phyloP scores from a whole-genome alignment of 2,888 invertebrate species.

The Hemaris fuciformis region DNA sequence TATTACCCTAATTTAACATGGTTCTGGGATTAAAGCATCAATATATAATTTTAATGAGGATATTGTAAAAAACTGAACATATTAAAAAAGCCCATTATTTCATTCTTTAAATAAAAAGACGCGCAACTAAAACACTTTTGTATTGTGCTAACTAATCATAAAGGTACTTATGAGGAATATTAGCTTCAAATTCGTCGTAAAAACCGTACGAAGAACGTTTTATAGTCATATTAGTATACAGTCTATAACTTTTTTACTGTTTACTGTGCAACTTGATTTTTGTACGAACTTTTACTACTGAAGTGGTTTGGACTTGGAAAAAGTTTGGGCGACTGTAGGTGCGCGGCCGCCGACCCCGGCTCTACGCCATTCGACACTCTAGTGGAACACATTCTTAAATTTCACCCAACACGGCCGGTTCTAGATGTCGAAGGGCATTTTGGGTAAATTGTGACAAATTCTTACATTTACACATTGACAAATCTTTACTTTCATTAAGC shows the following conservation, averaged over 20 bases:
- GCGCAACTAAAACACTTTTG: too few relatives aligned
- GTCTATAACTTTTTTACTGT: neutral
- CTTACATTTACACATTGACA: neutral
- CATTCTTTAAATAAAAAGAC: too few relatives aligned
- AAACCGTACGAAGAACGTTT: too few relatives aligned
- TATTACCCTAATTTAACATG: too few relatives aligned
- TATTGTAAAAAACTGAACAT: too few relatives aligned
- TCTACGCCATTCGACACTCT: constrained; percentile 14
- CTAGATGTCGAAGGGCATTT: constrained; percentile 7
- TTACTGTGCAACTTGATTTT: neutral
- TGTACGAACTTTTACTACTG: neutral
- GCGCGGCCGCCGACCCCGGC: constrained; percentile 50
- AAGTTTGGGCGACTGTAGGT: constrained; percentile 19
- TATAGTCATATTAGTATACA: too few relatives aligned
- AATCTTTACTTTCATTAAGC: neutral
- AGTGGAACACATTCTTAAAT: constrained; percentile 23
- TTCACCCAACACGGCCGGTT: constrained; percentile 31
- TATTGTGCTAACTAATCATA: too few relatives aligned
- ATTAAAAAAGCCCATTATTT: too few relatives aligned
- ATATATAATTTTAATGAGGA: neutral
- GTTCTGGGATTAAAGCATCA: too few relatives aligned
- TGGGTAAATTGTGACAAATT: neutral
- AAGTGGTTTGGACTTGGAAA: neutral
- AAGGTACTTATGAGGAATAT: too few relatives aligned
- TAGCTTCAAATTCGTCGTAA: too few relatives aligned